A percentile compares a stretch with the other conserved stretches of the same genome.
Conservation (phyloP, 2,113 vertebrate species). For the Panthera uncia region DNA sequence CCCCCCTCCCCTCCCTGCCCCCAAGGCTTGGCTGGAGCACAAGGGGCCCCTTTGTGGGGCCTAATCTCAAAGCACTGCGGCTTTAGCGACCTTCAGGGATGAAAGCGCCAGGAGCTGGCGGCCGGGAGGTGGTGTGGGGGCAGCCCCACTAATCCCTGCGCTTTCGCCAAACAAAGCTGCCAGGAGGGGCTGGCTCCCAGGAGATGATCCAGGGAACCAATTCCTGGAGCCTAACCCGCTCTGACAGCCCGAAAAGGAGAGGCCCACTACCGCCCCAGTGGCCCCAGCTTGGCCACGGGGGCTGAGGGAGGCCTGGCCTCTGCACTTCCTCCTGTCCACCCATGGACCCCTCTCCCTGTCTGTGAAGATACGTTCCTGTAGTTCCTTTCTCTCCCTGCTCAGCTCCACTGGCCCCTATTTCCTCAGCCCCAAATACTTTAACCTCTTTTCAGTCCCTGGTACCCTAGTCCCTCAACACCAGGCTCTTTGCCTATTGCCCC, state of each 20-base stretch:
- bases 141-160: slow-evolving; percentile 78
- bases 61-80: slow-evolving; percentile 78
- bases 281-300: not conserved
- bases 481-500: not conserved
- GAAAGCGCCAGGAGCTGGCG: slow-evolving; percentile 77
- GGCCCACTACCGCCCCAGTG: not conserved
- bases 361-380: not conserved
- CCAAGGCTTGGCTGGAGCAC: slow-evolving; percentile 76
- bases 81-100: slow-evolving; percentile 81
- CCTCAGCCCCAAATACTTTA: not conserved
- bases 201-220: slow-evolving; percentile 79
- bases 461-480: not conserved
- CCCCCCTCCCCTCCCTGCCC: slow-evolving; percentile 70
- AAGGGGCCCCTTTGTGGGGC: slow-evolving; percentile 80
- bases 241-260: slow-evolving; percentile 78
- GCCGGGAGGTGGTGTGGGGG: slow-evolving; percentile 74
- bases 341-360: not conserved
- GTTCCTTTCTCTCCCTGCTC: not conserved
- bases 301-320: not conserved
- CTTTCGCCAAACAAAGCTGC: slow-evolving; percentile 81
- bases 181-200: slow-evolving; percentile 75
- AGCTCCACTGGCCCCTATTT: not conserved
- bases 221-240: slow-evolving; percentile 75
- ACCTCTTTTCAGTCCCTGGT: not conserved
- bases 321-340: not conserved